These are phyloP conservation scores for Caenorhabditis sp. DNA, from an alignment of 2,888 invertebrate genomes.

Conservation along the genomic window DNA sequence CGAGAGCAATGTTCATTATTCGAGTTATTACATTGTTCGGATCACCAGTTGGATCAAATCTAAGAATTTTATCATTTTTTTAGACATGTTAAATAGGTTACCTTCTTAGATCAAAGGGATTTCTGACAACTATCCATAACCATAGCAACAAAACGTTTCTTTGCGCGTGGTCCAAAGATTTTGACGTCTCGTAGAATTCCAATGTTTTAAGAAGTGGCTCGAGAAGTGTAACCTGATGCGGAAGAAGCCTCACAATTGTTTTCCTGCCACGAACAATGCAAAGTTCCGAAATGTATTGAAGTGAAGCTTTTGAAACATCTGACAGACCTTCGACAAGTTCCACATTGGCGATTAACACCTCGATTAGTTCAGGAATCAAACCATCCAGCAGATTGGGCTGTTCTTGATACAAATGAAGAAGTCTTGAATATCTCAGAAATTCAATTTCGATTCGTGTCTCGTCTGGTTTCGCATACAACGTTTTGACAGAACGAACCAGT, in stretches of 20 bases:
- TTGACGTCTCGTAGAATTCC: constrained; percentile 33
- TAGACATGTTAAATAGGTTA: constrained; percentile 12
- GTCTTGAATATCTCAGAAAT: constrained; percentile 34
- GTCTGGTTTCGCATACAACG: neutral
- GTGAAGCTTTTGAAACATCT: constrained; percentile 28
- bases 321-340: constrained; percentile 26
- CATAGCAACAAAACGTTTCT: constrained; percentile 57
- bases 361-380: constrained; percentile 52
- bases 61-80: neutral
- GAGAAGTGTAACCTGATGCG: constrained; percentile 53
- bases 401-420: constrained; percentile 55
- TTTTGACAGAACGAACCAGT: constrained; percentile 15
- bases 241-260: constrained; percentile 44
- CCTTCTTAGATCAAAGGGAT: constrained; percentile 65
- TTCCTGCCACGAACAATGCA: constrained; percentile 53
- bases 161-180: constrained; percentile 26
- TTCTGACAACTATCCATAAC: constrained; percentile 67
- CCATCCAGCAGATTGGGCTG: constrained; percentile 64
- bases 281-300: constrained; percentile 40
- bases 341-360: constrained; percentile 43
- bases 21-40: constrained; percentile 46
- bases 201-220: constrained; percentile 51
- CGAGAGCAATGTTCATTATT: constrained; percentile 47
- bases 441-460: constrained; percentile 16
- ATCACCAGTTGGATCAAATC: constrained; percentile 42